Conservation (phyloP, 2,113 vertebrate genomes). For the Cochlearius cochlearius region DNA sequence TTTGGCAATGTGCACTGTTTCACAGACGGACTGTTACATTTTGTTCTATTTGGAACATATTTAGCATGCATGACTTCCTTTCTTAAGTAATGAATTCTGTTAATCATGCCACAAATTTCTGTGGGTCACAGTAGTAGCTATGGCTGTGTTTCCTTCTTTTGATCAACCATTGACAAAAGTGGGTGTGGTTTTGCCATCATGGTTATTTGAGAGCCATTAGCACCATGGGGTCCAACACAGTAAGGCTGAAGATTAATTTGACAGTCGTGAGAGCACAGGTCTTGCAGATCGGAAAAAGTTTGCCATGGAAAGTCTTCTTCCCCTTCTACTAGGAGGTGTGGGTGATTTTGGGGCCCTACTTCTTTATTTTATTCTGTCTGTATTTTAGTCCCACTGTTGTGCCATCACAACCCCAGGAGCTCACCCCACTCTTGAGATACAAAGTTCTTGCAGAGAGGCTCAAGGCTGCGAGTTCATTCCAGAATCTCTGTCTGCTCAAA, state of each 20-base stretch:
- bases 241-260: neutral
- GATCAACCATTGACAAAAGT: neutral
- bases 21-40: constrained; percentile 60
- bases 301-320: neutral
- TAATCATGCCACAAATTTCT: constrained; percentile 30
- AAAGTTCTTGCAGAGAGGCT: neutral
- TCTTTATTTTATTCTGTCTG: neutral
- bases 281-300: neutral
- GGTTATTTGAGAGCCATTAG: neutral
- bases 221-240: neutral
- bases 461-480: neutral
- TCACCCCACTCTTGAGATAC: neutral
- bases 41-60: constrained; percentile 66
- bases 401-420: neutral
- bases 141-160: neutral
- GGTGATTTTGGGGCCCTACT: neutral
- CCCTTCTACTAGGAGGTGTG: neutral
- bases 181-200: neutral
- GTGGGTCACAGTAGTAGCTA: constrained; percentile 18
- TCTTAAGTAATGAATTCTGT: constrained; percentile 57
- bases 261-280: neutral
- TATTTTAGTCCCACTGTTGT: neutral
- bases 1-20: constrained; percentile 36
- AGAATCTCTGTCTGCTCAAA: constrained; percentile 22
- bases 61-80: constrained; percentile 62